Evolutionary conservation across 1,140 invertebrate species (phyloP).

Genomic region (Antheraea pernyi): DNA sequence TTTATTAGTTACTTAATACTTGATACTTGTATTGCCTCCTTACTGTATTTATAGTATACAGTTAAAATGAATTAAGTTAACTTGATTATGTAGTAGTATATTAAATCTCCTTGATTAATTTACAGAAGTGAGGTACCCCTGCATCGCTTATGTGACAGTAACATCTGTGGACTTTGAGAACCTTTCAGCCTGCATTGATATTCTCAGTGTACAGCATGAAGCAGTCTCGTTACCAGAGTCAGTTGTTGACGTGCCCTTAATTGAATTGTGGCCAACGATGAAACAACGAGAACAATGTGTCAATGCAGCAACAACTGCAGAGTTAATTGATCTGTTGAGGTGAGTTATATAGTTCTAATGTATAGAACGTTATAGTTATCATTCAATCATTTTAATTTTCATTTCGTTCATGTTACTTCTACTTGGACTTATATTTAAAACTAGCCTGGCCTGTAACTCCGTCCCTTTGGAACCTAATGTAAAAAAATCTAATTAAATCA

Average conservation of each 20-base stretch:
- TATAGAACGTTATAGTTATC: too few relatives aligned
- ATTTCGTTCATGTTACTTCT: too few relatives aligned
- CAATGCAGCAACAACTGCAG: conserved; percentile 60
- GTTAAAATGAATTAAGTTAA: background rate
- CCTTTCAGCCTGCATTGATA: conserved; percentile 56
- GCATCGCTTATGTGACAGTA: conserved; percentile 58
- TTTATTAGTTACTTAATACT: too few relatives aligned
- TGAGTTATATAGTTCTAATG: conserved; percentile 21
- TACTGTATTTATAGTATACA: background rate
- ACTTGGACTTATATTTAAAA: too few relatives aligned
- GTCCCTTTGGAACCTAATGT: too few relatives aligned
- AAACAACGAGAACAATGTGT: conserved; percentile 59
- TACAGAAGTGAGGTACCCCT: conserved; percentile 68
- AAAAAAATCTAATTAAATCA: too few relatives aligned
- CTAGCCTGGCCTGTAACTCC: too few relatives aligned
- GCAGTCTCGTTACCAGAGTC: conserved; percentile 55
- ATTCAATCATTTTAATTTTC: too few relatives aligned
- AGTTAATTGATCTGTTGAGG: conserved; percentile 70
- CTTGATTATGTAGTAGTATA: background rate
- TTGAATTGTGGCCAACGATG: conserved; percentile 65
- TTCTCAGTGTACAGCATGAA: conserved; percentile 68
- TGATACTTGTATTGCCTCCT: too few relatives aligned
- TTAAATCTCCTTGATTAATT: conserved; percentile 8
- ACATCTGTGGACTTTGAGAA: conserved; percentile 67
- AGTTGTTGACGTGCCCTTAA: conserved; percentile 58